Percentiles rank a stretch among this genome's conserved stretches.
These are phyloP conservation scores for Drosophila lacteicornis DNA, from an alignment of 1,140 invertebrate species.

Conservation along the genomic window DNA sequence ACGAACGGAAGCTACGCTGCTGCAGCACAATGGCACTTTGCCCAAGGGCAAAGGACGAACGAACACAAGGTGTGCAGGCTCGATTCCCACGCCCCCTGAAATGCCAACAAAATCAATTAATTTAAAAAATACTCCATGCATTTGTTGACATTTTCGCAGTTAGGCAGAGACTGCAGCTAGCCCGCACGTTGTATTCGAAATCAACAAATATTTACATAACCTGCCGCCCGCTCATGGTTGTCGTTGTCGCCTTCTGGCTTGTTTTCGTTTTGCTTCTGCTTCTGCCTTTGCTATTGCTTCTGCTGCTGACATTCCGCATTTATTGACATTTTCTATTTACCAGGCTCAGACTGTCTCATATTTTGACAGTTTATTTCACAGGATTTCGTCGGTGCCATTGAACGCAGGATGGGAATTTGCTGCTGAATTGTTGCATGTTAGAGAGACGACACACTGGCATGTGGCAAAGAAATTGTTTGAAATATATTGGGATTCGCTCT, in stretches of 20 bases:
- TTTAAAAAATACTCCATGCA: slow-evolving; percentile 70
- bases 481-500: slow-evolving; percentile 25
- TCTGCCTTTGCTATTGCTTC: background rate
- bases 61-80: slow-evolving; percentile 5
- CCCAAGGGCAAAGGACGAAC: slow-evolving; percentile 36
- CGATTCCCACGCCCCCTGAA: slow-evolving; percentile 14
- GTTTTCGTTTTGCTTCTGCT: slow-evolving; percentile 13
- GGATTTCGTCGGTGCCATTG: slow-evolving; percentile 33
- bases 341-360: slow-evolving; percentile 39
- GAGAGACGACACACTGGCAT: slow-evolving; percentile 47
- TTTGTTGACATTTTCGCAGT: slow-evolving; percentile 47
- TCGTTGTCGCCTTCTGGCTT: slow-evolving; percentile 2
- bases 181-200: slow-evolving; percentile 3
- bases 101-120: slow-evolving; percentile 80
- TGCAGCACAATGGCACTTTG: slow-evolving; percentile 37
- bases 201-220: slow-evolving; percentile 68
- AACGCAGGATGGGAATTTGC: slow-evolving; percentile 34
- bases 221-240: slow-evolving; percentile 7
- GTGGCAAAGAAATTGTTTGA: slow-evolving; percentile 46
- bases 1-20: slow-evolving; percentile 72
- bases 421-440: slow-evolving; percentile 61
- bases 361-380: slow-evolving; percentile 69
- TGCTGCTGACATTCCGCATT: slow-evolving; percentile 33
- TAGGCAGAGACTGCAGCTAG: slow-evolving; percentile 18
- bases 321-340: slow-evolving; percentile 79